A percentile compares a stretch with the other conserved stretches of the same genome.
phyloP scores from a whole-genome alignment of 2,797 vertebrate species.

The Babyrousa celebensis region DNA sequence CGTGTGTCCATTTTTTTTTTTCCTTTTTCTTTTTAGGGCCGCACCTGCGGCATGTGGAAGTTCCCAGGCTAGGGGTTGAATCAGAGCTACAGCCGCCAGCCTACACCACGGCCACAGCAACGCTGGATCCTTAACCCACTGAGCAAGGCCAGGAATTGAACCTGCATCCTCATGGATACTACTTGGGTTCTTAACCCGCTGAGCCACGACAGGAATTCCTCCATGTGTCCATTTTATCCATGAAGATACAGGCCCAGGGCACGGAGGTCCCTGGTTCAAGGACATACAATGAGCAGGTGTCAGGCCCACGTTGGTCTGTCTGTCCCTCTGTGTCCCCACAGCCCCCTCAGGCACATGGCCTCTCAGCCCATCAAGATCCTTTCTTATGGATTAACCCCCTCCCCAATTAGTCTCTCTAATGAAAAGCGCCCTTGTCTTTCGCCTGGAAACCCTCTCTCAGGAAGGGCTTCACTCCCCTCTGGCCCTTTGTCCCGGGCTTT shows the following conservation, averaged over 20 bases:
- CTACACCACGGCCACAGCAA: too few relatives aligned
- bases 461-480: neutral
- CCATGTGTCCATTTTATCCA: neutral
- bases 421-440: conserved; percentile 79
- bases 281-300: accelerated
- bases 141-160: too few relatives aligned
- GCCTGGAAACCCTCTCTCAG: neutral
- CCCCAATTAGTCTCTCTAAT: conserved; percentile 1
- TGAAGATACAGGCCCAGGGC: accelerated
- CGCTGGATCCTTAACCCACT: too few relatives aligned
- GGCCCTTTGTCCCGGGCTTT: conserved; percentile 75
- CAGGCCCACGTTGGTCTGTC: neutral
- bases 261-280: neutral
- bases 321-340: neutral
- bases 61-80: too few relatives aligned
- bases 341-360: accelerated
- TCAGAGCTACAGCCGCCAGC: too few relatives aligned
- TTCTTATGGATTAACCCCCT: conserved; percentile 28
- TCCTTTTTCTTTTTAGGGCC: too few relatives aligned
- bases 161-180: too few relatives aligned
- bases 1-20: neutral
- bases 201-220: too few relatives aligned
- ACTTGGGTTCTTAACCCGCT: too few relatives aligned
- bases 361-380: neutral
- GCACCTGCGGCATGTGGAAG: too few relatives aligned